Evolutionary conservation across 2,797 vertebrate species (phyloP), one percentile per base, ranked within the genome.

Genomic region (Rhinoraja longicauda): DNA sequence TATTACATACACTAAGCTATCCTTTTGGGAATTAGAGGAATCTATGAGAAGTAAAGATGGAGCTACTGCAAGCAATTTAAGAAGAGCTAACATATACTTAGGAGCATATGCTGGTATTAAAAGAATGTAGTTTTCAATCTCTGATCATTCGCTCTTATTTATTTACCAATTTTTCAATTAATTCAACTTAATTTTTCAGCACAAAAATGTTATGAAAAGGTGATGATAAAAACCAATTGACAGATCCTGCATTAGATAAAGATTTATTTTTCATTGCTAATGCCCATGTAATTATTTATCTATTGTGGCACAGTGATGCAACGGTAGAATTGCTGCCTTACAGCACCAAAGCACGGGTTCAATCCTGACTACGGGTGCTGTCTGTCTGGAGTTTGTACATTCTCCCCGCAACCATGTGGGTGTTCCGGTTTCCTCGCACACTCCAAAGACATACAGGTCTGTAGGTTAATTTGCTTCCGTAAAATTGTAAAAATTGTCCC

Each of bases 41-140:
- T 67, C 84, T 67, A 21, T 67, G 84, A 88, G 84, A 88, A 88
- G 62, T 36, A 32, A n/a, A 36, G 84, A 67, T 88, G 84, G 59
- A 36, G 36, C 84, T 21, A 36, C 84, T 88, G 84, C 62, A n/a
- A 32, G 62, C 59, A 67, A 88, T 88, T 62, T 62, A 88, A 32
- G 59, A 64, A 36, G 59, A 88, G 17, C 59, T 88, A 67, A 67
- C 57, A 64, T 59, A 64, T 64, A 88, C 21, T 67, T 88, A 36
- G 62, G n/a, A 88, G 84, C 64, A 88, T 67, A 88, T 32, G 36
- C n/a, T 67, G 84, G 59, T 62, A 88, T 88, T 88, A 88, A 64
- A 67, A 36, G n/a, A 88, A 88, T 88, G 64, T 67, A 62, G 26
- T 67, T 67, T 88, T 88, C 84, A 88, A 67, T 88, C 84, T 88